Evolutionary conservation across 2,113 vertebrate species (phyloP), one percentile per base, ranked within the genome.

Genomic region (Elephas maximus): DNA sequence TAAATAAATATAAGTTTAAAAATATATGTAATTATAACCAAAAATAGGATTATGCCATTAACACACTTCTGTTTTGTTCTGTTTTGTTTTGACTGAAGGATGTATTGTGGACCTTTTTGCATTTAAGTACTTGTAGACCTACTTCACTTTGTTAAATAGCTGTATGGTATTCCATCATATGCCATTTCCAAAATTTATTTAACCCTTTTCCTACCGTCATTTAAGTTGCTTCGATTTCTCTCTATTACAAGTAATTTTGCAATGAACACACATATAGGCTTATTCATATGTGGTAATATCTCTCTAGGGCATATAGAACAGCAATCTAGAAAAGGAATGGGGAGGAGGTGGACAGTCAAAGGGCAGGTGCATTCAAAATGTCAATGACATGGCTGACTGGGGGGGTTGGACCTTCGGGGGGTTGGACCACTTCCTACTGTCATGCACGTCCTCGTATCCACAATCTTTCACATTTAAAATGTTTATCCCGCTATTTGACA

Each of bases 61-160:
- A 28, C 44, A 65, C 10, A 53, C 18, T 41, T 83, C 48, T 62
- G 67, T 17, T 57, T 57, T 2, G 30, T 37, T 24, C 63, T 0
- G 37, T 28, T 88, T 62, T 67, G 37, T 41, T 41, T 44, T 10
- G 45, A 53, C 62, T 71, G 82, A 82, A 86, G 96, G 97, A 97
- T 97, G 90, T 20, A 33, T 33, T 8, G 89, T 8, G 4, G n/a
- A 45, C 24, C 85, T 76, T 7, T 80, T 84, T 17, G 23, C 30
- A 20, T n/a, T 7, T 51, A 86, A 78, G 28, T 77, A 26, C 8
- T 88, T 77, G 0, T 30, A 74, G 26, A 79, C 23, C 20, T 51
- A 79, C n/a, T 15, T 95, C 10, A 62, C 12, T 30, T 85, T 92
- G 37, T 88, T 8, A 92, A 88, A 74, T 51, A 62, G 33, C 20